These are phyloP conservation scores for Premnoplex brunnescens DNA, from an alignment of 2,797 vertebrate species.

Conservation along the genomic window DNA sequence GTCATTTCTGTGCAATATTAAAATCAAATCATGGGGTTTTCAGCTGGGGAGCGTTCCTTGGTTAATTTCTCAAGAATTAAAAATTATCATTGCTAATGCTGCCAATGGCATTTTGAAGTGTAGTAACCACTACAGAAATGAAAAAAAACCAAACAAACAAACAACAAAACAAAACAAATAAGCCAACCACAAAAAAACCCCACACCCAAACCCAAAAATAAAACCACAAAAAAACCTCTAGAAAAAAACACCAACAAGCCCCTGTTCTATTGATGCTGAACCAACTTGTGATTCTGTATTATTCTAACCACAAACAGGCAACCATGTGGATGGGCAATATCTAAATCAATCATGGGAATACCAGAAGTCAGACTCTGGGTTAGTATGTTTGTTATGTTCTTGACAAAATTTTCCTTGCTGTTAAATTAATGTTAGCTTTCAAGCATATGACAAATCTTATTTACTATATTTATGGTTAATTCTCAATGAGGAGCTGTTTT, in stretches of 20 bases:
- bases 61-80: neutral
- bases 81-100: neutral
- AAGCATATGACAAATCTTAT: neutral
- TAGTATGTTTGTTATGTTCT: neutral
- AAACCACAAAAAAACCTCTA: neutral
- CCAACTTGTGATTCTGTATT: neutral
- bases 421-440: conserved; percentile 7
- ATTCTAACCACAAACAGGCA: neutral
- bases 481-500: neutral
- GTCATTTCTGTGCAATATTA: neutral
- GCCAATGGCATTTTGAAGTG: neutral
- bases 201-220: neutral
- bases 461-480: conserved; percentile 13
- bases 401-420: neutral
- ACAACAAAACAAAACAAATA: neutral
- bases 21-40: neutral
- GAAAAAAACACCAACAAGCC: too few species aligned
- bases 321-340: neutral
- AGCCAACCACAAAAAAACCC: neutral
- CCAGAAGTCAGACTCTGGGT: neutral
- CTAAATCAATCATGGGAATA: neutral
- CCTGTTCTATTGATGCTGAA: neutral
- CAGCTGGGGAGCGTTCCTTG: neutral
- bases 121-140: neutral
- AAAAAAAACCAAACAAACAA: neutral